These are phyloP conservation scores for Scrobipalpa costella DNA, from an alignment of 2,888 invertebrate species.

Conservation along the genomic window DNA sequence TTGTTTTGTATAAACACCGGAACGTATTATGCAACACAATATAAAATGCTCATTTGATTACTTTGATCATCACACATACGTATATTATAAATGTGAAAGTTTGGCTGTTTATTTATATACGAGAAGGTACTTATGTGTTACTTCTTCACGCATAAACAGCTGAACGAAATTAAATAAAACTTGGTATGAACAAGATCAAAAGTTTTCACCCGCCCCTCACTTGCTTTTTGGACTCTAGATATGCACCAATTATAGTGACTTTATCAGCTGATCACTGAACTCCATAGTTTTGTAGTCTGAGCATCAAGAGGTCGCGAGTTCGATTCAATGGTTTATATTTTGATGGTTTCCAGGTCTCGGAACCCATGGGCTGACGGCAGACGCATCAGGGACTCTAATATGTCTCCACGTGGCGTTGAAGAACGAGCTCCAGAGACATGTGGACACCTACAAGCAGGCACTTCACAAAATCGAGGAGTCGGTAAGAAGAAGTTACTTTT, in stretches of 20 bases:
- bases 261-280: background rate
- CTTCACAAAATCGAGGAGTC: constrained; percentile 92
- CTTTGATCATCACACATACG: background rate
- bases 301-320: too few species aligned
- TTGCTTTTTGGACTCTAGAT: background rate
- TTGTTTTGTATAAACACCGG: constrained; percentile 2
- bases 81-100: background rate
- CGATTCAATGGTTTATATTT: too few species aligned
- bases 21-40: background rate
- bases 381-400: constrained; percentile 83
- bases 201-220: too few species aligned
- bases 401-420: constrained; percentile 92
- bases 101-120: too few species aligned
- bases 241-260: background rate
- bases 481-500: constrained; percentile 60
- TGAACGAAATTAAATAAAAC: too few species aligned
- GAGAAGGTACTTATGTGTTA: too few species aligned
- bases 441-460: constrained; percentile 93
- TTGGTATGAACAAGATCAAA: too few species aligned
- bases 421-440: constrained; percentile 90
- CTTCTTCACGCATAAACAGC: too few species aligned
- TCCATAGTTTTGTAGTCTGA: too few species aligned
- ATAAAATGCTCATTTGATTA: constrained; percentile 1
- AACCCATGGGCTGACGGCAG: constrained; percentile 91
- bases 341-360: constrained; percentile 82